Evolutionary conservation across 2,797 vertebrate genomes (phyloP), one percentile per base, ranked within the genome.

Genomic region (Poecilia velifera): DNA sequence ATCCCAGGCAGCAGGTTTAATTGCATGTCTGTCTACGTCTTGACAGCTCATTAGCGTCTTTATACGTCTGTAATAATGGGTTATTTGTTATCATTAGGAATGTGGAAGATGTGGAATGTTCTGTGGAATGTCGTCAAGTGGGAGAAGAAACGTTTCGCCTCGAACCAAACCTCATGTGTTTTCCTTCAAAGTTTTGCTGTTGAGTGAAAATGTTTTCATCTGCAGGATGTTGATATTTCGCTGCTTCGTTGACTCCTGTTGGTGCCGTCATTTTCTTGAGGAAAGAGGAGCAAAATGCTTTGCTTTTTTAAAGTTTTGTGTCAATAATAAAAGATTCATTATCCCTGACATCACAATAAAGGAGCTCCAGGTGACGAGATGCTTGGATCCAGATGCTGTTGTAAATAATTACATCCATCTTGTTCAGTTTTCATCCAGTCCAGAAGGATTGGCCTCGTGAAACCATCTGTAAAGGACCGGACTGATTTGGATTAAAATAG

Each of bases 81-180:
- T 79, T 93, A 89, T 93, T 92, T 90, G 91, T 92, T 93, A 90
- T 93, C 90, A 93, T 92, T 92, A 92, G 88, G 89, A 88, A 90
- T 90, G 88, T 79, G 89, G 83, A 92, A 88, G 82, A 89, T 86
- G 84, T 82, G 87, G 87, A 91, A 92, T 91, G 87, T 79, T 81
- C 78, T 72, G 75, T 78, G 85, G 90, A 91, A 91, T 87, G 93
- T 83, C 55, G 84, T 82, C 90, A 90, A 91, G 73, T 89, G 83
- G 83, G 86, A 87, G 74, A 80, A 84, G 78, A 84, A 82, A 81
- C 72, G 64, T 86, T 88, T 57, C 76, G 72, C 70, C 53, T 76
- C 36, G 10, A 81, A 64, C 64, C 6, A 2, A 76, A 66, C 51
- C 64, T 74, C 71, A 75, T 64, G 73, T 73, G 66, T 78, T 62